These are phyloP conservation scores for Etheostoma cragini DNA, from an alignment of 2,113 vertebrate genomes.

Conservation along the genomic window DNA sequence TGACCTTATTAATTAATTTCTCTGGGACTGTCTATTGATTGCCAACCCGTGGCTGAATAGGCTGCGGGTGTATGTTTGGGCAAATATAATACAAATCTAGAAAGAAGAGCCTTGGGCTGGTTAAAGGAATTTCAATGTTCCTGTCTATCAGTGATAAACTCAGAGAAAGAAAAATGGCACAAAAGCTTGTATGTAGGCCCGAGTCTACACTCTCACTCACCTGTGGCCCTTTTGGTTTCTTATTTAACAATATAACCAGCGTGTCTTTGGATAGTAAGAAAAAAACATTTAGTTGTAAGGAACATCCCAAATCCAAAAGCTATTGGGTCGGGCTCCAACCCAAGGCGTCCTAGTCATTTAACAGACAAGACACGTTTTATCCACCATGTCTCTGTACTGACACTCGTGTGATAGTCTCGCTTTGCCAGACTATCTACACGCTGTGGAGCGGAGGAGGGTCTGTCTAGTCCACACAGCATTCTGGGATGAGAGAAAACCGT, in stretches of 20 bases:
- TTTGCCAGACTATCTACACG: too few relatives aligned
- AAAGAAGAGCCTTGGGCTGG: constrained; percentile 36
- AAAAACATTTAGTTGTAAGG: neutral
- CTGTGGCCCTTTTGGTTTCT: neutral
- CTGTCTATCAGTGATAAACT: neutral
- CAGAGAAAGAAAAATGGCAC: neutral
- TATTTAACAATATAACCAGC: neutral
- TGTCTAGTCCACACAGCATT: too few relatives aligned
- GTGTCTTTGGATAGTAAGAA: neutral
- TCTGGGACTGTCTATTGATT: constrained; percentile 69
- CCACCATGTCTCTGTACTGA: neutral
- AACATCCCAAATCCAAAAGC: neutral
- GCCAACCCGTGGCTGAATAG: constrained; percentile 44
- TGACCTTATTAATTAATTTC: constrained; percentile 82
- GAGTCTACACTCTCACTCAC: neutral
- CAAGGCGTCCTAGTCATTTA: neutral
- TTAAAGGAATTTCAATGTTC: constrained; percentile 52
- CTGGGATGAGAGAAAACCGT: too few relatives aligned
- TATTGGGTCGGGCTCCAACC: neutral
- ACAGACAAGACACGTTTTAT: neutral
- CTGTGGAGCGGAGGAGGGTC: too few relatives aligned
- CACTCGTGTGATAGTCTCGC: too few relatives aligned
- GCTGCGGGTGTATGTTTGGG: constrained; percentile 28
- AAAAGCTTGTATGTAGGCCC: neutral
- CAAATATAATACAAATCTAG: constrained; percentile 55